These are phyloP conservation scores for Fundulus diaphanus DNA, from an alignment of 2,797 vertebrate genomes.

Conservation along the genomic window DNA sequence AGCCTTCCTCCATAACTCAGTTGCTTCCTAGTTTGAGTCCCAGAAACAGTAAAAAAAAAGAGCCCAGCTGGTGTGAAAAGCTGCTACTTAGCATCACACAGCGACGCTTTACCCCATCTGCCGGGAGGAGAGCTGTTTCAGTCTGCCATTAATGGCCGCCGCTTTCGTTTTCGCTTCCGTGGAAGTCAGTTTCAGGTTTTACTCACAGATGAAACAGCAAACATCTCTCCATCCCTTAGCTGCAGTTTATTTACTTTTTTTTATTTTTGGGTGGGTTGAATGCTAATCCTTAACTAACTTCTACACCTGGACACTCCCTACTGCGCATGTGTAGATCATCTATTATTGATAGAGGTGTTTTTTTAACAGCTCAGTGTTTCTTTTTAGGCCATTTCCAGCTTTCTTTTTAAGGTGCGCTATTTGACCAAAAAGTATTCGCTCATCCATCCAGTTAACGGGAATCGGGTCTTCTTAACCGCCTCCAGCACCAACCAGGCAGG, in stretches of 20 bases:
- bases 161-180: slow-evolving; percentile 7
- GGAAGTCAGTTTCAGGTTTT: not conserved
- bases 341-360: too few species aligned
- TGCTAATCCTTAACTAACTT: too few species aligned
- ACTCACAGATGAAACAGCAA: not conserved
- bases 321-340: too few species aligned
- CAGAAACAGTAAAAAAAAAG: not conserved
- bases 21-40: not conserved
- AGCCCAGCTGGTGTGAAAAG: not conserved
- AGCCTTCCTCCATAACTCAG: not conserved
- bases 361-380: too few species aligned
- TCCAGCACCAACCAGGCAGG: too few species aligned
- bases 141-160: not conserved
- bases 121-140: not conserved
- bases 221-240: not conserved
- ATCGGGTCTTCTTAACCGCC: too few species aligned
- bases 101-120: not conserved
- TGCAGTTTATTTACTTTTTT: not conserved
- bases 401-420: not conserved
- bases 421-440: too few species aligned
- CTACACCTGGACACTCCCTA: too few species aligned
- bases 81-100: not conserved
- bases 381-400: not conserved
- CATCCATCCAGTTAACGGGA: too few species aligned
- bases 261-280: not conserved